Percentiles rank a stretch among this genome's conserved stretches.
Evolutionary conservation across 64 coral and sea anemone genomes (phyloP).

Genomic region (Porites australiensis): DNA sequence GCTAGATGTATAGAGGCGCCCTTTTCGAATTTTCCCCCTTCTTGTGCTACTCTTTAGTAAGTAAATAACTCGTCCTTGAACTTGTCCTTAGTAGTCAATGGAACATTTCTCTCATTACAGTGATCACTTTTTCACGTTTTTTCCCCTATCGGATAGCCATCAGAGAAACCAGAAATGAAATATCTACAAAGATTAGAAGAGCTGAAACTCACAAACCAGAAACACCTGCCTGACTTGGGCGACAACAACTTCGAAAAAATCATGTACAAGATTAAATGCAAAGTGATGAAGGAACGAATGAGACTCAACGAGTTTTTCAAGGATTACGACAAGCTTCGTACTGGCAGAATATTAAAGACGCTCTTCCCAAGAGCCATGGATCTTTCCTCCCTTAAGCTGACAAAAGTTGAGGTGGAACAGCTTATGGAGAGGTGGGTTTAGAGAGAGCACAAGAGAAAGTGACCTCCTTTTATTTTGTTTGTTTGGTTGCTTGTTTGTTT

Average conservation of each 20-base stretch:
- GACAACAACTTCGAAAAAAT: slow-evolving; percentile 79
- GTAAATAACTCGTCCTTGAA: no score
- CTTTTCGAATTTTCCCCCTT: no score
- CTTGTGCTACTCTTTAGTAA: no score
- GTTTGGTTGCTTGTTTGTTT: no score
- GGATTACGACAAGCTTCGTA: slow-evolving; percentile 97
- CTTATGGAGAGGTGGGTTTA: slow-evolving; percentile 78
- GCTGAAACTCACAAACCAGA: slow-evolving; percentile 86
- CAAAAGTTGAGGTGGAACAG: slow-evolving; percentile 89
- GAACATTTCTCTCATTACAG: not conserved
- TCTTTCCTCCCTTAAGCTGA: slow-evolving; percentile 78
- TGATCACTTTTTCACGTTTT: not conserved
- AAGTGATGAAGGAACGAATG: slow-evolving; percentile 95
- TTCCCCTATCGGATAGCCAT: slow-evolving; percentile 46
- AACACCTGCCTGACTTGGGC: slow-evolving; percentile 90
- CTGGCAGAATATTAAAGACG: slow-evolving; percentile 84
- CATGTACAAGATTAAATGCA: slow-evolving; percentile 92
- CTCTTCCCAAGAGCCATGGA: slow-evolving; percentile 91
- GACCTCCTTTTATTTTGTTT: no score
- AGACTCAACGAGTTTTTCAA: slow-evolving; percentile 90
- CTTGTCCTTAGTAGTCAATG: no score
- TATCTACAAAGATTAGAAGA: slow-evolving; percentile 88
- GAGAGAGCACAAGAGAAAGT: no score
- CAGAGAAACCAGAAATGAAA: slow-evolving; percentile 76
- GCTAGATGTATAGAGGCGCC: no score